Conservation (phyloP, 2,113 vertebrate genomes). For the Cyprinodon brontotheroides region DNA sequence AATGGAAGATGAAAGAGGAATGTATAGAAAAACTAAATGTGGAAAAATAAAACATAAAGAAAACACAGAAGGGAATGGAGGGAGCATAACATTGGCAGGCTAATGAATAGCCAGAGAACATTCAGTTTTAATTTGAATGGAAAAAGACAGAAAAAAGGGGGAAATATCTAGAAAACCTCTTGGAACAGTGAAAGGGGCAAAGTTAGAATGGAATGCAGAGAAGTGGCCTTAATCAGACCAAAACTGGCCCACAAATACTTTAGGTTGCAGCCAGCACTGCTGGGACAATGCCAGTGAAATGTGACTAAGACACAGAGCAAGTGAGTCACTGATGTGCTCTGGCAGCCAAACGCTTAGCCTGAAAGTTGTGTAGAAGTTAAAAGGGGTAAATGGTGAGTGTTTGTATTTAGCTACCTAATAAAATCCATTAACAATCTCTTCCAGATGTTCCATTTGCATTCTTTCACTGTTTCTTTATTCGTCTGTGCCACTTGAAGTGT, state of each 20-base stretch:
- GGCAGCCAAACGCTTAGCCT: conserved; percentile 16
- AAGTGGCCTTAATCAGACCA: conserved; percentile 22
- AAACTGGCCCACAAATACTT: conserved; percentile 8
- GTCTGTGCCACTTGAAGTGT: neutral
- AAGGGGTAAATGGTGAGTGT: neutral
- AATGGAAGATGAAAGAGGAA: neutral
- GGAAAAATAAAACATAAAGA: neutral
- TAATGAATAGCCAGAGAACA: neutral
- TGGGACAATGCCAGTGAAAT: conserved; percentile 42
- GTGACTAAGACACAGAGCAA: conserved; percentile 48
- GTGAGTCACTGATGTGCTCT: conserved; percentile 41
- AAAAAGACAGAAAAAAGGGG: neutral
- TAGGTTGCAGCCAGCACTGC: conserved; percentile 37
- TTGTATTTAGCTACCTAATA: conserved; percentile 25
- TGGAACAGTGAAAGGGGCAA: neutral
- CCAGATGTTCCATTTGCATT: conserved; percentile 18
- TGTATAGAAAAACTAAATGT: neutral
- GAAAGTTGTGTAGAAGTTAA: conserved; percentile 4
- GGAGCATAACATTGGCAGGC: neutral
- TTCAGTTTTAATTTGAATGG: neutral
- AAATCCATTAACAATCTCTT: conserved; percentile 25
- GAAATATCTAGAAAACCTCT: neutral
- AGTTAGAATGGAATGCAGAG: conserved; percentile 33
- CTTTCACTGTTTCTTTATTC: neutral
- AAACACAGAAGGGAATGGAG: neutral